phyloP scores from a whole-genome alignment of 1,140 invertebrate genomes.

The Frieseomelitta varia region DNA sequence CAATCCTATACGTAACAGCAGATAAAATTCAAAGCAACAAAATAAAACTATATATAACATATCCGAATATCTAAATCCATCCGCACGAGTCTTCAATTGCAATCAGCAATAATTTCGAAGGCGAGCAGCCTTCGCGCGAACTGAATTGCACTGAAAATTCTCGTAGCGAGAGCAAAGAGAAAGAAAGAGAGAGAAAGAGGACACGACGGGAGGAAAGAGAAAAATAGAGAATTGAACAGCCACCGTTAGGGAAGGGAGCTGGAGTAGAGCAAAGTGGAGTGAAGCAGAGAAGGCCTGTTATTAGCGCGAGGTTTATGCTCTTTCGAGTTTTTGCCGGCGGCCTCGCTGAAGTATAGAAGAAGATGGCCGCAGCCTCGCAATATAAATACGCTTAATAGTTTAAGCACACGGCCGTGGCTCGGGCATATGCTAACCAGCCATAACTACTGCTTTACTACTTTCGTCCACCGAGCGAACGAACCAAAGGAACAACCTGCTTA shows the following conservation, averaged over 20 bases:
- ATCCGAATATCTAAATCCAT: too few relatives aligned
- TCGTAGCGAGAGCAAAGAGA: background rate
- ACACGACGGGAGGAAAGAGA: background rate
- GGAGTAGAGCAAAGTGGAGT: slow-evolving; percentile 73
- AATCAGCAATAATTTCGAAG: too few relatives aligned
- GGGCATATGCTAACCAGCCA: slow-evolving; percentile 81
- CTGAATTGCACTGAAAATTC: background rate
- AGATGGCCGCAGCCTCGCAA: slow-evolving; percentile 78
- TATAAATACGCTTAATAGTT: slow-evolving; percentile 83
- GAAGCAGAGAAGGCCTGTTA: slow-evolving; percentile 79
- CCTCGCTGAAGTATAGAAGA: slow-evolving; percentile 54
- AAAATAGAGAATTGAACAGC: slow-evolving; percentile 40
- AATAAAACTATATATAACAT: too few relatives aligned
- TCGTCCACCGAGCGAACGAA: slow-evolving; percentile 61
- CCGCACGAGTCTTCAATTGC: too few relatives aligned
- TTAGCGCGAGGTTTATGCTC: slow-evolving; percentile 81
- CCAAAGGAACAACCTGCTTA: slow-evolving; percentile 2
- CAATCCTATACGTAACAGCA: too few relatives aligned
- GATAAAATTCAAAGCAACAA: too few relatives aligned
- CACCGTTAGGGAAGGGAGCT: slow-evolving; percentile 47
- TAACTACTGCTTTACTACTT: slow-evolving; percentile 81
- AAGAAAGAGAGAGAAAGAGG: background rate
- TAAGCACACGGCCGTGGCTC: slow-evolving; percentile 78
- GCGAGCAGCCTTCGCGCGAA: background rate
- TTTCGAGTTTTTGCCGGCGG: slow-evolving; percentile 75